Conservation (phyloP, 1,140 invertebrate genomes). For the Pseudomyrmex pallidus region DNA sequence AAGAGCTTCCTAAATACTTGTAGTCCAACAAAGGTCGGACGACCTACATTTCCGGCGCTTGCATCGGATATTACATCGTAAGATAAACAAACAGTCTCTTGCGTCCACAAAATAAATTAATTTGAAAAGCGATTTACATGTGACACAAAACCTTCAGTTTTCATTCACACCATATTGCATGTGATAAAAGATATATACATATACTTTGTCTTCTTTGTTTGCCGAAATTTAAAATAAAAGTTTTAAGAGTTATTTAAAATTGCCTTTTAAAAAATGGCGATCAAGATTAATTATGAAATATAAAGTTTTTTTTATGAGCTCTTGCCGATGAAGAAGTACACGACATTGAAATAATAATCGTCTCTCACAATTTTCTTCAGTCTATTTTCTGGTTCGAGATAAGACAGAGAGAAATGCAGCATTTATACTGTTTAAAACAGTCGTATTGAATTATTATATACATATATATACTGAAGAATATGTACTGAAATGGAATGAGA, state of each 20-base stretch:
- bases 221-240: not conserved
- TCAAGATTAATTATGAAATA: not conserved
- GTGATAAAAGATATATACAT: not conserved
- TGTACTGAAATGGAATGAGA: too few species aligned
- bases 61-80: too few species aligned
- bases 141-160: not conserved
- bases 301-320: not conserved
- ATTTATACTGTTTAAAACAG: not conserved
- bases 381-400: not conserved
- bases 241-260: too few species aligned
- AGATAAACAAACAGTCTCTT: not conserved
- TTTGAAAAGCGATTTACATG: slow-evolving; percentile 16
- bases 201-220: not conserved
- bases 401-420: not conserved
- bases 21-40: not conserved
- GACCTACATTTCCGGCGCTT: slow-evolving; percentile 1
- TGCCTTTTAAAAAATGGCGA: too few species aligned
- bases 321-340: not conserved
- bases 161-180: not conserved
- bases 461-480: not conserved
- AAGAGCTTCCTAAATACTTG: slow-evolving; percentile 12
- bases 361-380: not conserved
- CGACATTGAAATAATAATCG: slow-evolving; percentile 25
- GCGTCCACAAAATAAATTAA: slow-evolving; percentile 29
- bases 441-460: slow-evolving; percentile 21